phyloP scores from a whole-genome alignment of 2,113 vertebrate species.

The Lepisosteus oculatus region DNA sequence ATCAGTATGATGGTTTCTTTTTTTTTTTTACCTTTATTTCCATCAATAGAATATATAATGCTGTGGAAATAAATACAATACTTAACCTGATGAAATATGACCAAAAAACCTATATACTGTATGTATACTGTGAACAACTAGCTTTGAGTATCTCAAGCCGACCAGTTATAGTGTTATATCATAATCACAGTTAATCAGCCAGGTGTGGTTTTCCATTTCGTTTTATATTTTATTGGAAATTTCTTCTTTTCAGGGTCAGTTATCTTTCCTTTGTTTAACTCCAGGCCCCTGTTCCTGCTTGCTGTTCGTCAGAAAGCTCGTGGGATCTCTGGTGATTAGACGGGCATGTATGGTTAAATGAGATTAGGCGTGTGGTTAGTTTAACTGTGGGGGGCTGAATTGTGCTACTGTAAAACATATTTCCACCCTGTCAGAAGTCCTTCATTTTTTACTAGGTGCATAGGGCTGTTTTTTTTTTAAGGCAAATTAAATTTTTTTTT shows the following conservation, averaged over 20 bases:
- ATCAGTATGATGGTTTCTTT: no score
- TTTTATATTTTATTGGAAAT: background rate
- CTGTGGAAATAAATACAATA: slow-evolving; percentile 13
- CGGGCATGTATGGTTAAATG: slow-evolving; percentile 10
- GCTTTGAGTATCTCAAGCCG: slow-evolving; percentile 9
- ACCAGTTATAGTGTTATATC: slow-evolving; percentile 4
- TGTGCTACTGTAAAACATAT: slow-evolving; percentile 19
- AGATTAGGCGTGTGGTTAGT: slow-evolving; percentile 4
- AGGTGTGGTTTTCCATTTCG: slow-evolving; percentile 12
- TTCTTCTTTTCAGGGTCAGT: background rate
- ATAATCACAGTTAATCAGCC: slow-evolving; percentile 20
- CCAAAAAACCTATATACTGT: slow-evolving; percentile 2
- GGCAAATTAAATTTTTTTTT: no score
- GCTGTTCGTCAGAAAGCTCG: background rate
- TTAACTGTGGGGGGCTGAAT: slow-evolving; percentile 17
- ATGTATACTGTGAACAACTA: slow-evolving; percentile 25
- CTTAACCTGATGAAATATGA: slow-evolving; percentile 15
- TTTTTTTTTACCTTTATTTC: background rate
- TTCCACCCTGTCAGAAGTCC: background rate
- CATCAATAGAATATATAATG: slow-evolving; percentile 3
- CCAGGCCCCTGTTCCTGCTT: background rate
- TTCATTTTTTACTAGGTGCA: background rate
- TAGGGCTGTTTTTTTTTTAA: background rate
- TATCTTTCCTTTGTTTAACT: background rate
- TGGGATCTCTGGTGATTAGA: background rate